Evolutionary conservation across 2,797 vertebrate species (phyloP).

Genomic region (Cebuella pygmaea): DNA sequence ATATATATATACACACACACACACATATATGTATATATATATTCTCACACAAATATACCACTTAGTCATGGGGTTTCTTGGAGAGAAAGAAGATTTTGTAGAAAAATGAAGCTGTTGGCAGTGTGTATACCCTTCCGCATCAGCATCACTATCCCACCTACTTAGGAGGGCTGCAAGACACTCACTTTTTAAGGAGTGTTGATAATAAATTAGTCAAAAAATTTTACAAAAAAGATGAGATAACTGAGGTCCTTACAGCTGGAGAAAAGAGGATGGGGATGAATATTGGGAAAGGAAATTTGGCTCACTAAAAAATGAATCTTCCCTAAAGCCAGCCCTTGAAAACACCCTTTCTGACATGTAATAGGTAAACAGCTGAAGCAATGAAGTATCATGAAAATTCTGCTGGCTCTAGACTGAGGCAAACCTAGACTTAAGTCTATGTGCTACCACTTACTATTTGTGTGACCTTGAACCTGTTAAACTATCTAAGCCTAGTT

Average conservation of each 20-base stretch:
- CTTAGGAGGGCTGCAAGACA: not conserved
- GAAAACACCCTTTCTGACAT: not conserved
- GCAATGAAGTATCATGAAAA: not conserved
- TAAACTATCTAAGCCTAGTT: not conserved
- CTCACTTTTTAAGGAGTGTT: not conserved
- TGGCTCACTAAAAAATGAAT: not conserved
- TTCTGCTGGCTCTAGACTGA: not conserved
- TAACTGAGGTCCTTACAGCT: not conserved
- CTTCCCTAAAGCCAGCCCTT: not conserved
- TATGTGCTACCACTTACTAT: not conserved
- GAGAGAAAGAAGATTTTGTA: not conserved
- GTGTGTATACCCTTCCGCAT: accelerated
- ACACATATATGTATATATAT: not conserved
- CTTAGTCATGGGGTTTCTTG: not conserved
- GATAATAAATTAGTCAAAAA: not conserved
- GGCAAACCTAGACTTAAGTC: not conserved
- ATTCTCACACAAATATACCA: not conserved
- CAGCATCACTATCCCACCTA: too few species aligned
- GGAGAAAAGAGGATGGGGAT: not conserved
- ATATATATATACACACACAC: too few species aligned
- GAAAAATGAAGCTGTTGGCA: not conserved
- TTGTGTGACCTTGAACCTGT: not conserved
- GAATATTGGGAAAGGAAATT: not conserved
- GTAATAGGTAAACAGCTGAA: not conserved
- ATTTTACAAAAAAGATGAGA: not conserved